A percentile compares a stretch with the other conserved stretches of the same genome.
These are phyloP conservation scores for Pseudorhombus dupliciocellatus DNA, from an alignment of 2,113 vertebrate species.

Conservation along the genomic window DNA sequence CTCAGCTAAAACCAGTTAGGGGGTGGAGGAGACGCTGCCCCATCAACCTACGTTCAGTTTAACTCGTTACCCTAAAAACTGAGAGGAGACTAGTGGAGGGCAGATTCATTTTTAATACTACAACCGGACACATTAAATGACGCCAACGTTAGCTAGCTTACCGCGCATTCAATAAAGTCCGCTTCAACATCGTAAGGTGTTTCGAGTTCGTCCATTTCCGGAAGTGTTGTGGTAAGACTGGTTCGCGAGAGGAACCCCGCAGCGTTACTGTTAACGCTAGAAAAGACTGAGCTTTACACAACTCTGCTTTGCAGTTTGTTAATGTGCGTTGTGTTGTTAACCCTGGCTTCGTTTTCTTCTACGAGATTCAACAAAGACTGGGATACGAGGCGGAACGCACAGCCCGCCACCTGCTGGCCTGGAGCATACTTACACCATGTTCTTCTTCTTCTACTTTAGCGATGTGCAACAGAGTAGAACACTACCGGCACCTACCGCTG, in stretches of 20 bases:
- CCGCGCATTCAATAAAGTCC: constrained; percentile 66
- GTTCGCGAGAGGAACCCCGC: neutral
- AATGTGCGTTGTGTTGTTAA: neutral
- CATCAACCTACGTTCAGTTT: neutral
- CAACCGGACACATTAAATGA: neutral
- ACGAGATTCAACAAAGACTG: neutral
- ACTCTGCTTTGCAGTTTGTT: neutral
- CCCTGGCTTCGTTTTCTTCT: neutral
- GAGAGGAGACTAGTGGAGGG: too few relatives aligned
- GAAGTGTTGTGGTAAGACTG: neutral
- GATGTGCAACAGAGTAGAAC: neutral
- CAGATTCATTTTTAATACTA: too few relatives aligned
- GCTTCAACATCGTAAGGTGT: constrained; percentile 65
- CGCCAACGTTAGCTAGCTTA: constrained; percentile 26
- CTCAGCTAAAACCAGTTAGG: too few relatives aligned
- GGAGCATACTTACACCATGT: neutral
- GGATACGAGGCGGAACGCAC: neutral
- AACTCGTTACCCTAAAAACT: neutral
- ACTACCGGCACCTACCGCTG: constrained; percentile 22
- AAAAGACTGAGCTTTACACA: neutral
- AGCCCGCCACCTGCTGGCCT: neutral
- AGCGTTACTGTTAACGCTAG: neutral
- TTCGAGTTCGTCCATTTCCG: constrained; percentile 61
- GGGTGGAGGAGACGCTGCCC: too few relatives aligned
- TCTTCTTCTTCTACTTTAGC: neutral